Evolutionary conservation across 2,797 vertebrate genomes (phyloP).

Genomic region (Otus scops): DNA sequence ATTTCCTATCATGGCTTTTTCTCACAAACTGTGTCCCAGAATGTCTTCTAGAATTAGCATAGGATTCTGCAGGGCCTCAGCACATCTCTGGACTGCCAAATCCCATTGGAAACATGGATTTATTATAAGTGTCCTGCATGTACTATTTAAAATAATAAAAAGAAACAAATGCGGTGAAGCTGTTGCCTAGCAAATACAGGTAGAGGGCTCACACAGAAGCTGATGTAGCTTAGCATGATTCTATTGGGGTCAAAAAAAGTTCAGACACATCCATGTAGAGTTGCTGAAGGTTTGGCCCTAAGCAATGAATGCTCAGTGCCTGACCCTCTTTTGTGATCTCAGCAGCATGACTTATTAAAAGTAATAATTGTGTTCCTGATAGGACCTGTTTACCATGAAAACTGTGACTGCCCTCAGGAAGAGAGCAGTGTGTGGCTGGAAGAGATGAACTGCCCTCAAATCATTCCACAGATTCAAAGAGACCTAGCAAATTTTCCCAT

Average conservation of each 20-base stretch:
- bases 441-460: slow-evolving; percentile 87
- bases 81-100: background rate
- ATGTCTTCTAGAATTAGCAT: background rate
- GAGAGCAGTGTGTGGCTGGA: slow-evolving; percentile 82
- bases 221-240: background rate
- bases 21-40: background rate
- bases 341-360: background rate
- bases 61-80: background rate
- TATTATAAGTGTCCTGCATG: rapidly evolving
- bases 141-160: background rate
- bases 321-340: background rate
- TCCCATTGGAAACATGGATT: background rate
- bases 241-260: background rate
- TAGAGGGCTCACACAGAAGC: background rate
- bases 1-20: background rate
- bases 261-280: background rate
- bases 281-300: background rate
- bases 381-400: slow-evolving; percentile 94
- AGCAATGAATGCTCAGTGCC: background rate
- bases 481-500: slow-evolving; percentile 83
- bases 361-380: background rate
- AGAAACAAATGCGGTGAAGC: background rate
- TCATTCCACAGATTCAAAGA: slow-evolving; percentile 87
- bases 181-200: background rate
- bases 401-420: slow-evolving; percentile 89